These are phyloP conservation scores for Aphaenogaster rudis DNA, from an alignment of 1,140 invertebrate species.

Conservation along the genomic window DNA sequence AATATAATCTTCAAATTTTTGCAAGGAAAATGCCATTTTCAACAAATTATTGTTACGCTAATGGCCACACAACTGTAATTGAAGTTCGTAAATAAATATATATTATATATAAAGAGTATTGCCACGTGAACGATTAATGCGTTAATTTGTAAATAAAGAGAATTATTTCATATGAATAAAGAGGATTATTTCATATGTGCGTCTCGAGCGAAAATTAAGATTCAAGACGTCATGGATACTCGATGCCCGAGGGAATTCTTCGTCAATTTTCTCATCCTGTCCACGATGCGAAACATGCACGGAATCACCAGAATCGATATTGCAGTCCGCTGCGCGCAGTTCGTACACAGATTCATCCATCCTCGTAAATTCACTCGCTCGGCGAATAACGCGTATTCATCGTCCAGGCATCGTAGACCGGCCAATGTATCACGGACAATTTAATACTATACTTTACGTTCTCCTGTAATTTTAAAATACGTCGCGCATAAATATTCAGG, in stretches of 20 bases:
- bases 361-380: constrained; percentile 31
- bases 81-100: neutral
- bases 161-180: neutral
- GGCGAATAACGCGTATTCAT: constrained; percentile 26
- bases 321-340: neutral
- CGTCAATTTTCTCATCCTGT: constrained; percentile 48
- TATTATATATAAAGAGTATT: neutral
- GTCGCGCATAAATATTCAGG: constrained; percentile 33
- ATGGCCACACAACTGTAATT: neutral
- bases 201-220: neutral
- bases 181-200: neutral
- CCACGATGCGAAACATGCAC: constrained; percentile 19
- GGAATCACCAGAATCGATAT: constrained; percentile 40
- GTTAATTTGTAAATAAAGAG: neutral
- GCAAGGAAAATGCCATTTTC: neutral
- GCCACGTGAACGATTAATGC: neutral
- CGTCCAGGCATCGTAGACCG: neutral
- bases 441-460: constrained; percentile 41
- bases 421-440: constrained; percentile 39
- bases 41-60: neutral
- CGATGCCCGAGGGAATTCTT: constrained; percentile 11
- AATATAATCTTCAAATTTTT: constrained; percentile 11
- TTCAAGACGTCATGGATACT: constrained; percentile 10
- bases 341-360: constrained; percentile 28
- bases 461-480: constrained; percentile 54